Conservation (phyloP, 2,113 vertebrate species). For the Aptenodytes forsteri region DNA sequence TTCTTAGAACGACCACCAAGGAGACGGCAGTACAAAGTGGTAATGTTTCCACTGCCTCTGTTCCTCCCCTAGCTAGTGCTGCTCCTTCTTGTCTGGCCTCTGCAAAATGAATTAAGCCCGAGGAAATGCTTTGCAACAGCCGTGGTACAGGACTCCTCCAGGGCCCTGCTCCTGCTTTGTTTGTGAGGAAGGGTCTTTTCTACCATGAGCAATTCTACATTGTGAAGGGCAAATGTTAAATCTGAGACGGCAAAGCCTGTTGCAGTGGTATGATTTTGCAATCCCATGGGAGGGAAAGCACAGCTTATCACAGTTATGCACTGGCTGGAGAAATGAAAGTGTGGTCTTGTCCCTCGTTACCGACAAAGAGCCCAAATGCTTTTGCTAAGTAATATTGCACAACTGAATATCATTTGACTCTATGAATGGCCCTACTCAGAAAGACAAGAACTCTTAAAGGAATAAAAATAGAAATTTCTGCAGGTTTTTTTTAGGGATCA, state of each 20-base stretch:
- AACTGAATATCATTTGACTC: neutral
- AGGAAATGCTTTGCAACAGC: neutral
- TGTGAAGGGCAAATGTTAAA: neutral
- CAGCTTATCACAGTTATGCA: rapidly evolving
- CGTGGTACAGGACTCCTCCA: neutral
- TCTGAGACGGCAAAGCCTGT: neutral
- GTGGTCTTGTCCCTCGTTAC: neutral
- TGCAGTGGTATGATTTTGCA: neutral
- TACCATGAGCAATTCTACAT: neutral
- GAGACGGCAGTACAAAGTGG: neutral
- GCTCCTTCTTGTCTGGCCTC: neutral
- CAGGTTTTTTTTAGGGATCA: neutral
- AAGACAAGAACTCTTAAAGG: neutral
- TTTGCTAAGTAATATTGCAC: neutral
- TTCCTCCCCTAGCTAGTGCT: neutral
- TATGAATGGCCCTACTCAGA: neutral
- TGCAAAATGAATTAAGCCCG: neutral
- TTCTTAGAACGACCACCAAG: neutral
- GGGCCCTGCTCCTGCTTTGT: neutral
- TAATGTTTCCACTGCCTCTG: neutral
- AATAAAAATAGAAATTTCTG: neutral
- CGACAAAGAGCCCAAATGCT: neutral
- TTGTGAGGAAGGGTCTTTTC: neutral
- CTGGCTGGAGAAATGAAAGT: neutral
- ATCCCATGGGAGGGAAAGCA: rapidly evolving